Evolutionary conservation across 2,797 vertebrate genomes (phyloP), one percentile per base, ranked within the genome.

Genomic region (Enteromius fasciolatus): DNA sequence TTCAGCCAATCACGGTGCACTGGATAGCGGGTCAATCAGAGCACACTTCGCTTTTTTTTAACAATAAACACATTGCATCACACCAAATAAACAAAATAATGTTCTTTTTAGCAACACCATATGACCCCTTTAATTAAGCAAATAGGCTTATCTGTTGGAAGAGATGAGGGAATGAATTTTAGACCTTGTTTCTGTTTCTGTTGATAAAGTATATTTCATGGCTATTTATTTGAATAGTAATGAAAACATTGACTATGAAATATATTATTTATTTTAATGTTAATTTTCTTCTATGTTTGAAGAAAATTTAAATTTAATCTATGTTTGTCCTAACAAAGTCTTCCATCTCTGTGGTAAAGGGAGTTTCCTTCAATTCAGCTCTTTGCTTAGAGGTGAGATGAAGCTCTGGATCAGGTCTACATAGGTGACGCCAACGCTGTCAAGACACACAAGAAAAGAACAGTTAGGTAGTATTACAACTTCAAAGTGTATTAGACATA

Each of bases 361-460:
- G 14, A 7, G 75, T 46, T 61, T 46, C 80, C 64, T 89, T 83
- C 70, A 89, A 82, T 76, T 85, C 80, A 2, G 75, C 15, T 12
- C 83, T 85, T 59, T 82, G 63, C 36, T 76, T 88, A 72, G 3
- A 63, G 64, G 48, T 85, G 4, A 76, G 36, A 0, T 68, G 76
- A 68, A 59, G 81, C 69, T 83, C 70, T 14, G 57, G 52, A 1
- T 86, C 85, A 66, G 93, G 87, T 0, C 20, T 76, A 70, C 91
- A 92, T 82, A 92, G 86, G 12, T n/a, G 33, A 73, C 2, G 39
- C 36, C 87, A 82, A 46, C 91, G 90, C 94, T 94, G 54, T 72
- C 28, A 63, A 57, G 33, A 85, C 73, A 64, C 4, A 4, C 1
- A 89, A 18, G 83, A 63, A 14, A 20, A 54, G 7, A 74, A 59